phyloP scores from a whole-genome alignment of 2,888 invertebrate species.

The Coremacera marginata region DNA sequence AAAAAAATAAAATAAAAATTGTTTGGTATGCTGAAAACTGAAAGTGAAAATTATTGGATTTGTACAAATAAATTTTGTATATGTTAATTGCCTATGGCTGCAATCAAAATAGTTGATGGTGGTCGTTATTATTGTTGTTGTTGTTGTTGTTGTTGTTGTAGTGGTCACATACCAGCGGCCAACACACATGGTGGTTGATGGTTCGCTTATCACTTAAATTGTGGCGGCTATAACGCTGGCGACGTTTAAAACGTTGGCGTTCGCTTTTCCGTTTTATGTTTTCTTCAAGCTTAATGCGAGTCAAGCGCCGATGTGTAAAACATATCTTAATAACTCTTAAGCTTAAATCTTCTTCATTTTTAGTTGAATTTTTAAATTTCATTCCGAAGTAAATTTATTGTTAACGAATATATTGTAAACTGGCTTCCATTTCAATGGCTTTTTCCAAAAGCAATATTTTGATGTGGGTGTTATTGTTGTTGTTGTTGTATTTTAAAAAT shows the following conservation, averaged over 20 bases:
- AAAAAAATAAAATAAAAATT: too few relatives aligned
- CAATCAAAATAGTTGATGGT: background rate
- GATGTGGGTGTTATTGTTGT: too few relatives aligned
- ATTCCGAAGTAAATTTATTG: background rate
- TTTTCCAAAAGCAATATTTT: too few relatives aligned
- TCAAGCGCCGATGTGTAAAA: background rate
- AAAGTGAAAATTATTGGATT: constrained; percentile 6
- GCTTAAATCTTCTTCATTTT: background rate
- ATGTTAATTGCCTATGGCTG: constrained; percentile 10
- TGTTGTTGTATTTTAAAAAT: too few relatives aligned
- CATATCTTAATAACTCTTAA: too few relatives aligned
- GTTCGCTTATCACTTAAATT: background rate
- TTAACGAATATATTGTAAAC: background rate
- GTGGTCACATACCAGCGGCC: background rate
- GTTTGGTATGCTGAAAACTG: background rate
- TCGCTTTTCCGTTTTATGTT: background rate
- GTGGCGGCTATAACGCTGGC: background rate
- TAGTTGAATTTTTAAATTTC: background rate
- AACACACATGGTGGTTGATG: background rate
- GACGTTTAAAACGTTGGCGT: background rate
- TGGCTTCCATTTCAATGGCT: too few relatives aligned
- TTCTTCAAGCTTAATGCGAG: background rate
- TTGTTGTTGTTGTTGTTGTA: background rate
- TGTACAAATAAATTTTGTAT: background rate
- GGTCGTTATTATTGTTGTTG: background rate